Evolutionary conservation across 1,140 invertebrate species (phyloP).

Genomic region (Drosophila navojoa): DNA sequence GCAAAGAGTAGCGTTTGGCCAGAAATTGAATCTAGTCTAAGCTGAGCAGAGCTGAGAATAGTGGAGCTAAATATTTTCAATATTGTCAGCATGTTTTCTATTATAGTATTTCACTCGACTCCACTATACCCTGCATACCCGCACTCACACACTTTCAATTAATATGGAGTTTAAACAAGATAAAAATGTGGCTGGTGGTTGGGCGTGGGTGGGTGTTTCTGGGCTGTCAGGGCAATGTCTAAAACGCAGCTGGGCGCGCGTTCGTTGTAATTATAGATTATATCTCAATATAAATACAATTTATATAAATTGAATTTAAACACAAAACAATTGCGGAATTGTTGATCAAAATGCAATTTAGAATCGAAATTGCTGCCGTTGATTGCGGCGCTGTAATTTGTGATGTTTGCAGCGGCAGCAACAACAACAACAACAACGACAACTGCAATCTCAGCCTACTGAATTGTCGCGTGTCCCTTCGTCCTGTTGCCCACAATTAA

Average conservation of each 20-base stretch:
- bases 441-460: constrained; percentile 7
- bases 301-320: constrained; percentile 82
- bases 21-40: no score
- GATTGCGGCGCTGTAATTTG: constrained; percentile 14
- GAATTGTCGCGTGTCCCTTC: neutral
- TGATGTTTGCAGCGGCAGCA: constrained; percentile 3
- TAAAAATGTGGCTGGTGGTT: neutral
- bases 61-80: no score
- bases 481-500: constrained; percentile 60
- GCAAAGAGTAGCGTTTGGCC: no score
- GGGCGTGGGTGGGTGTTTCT: neutral
- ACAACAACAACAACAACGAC: constrained; percentile 2
- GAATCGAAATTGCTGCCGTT: constrained; percentile 59
- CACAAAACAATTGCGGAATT: constrained; percentile 73
- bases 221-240: constrained; percentile 24
- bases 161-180: neutral
- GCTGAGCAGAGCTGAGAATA: no score
- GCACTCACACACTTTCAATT: neutral
- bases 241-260: constrained; percentile 21
- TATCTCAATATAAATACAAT: constrained; percentile 61
- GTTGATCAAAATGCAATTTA: constrained; percentile 82
- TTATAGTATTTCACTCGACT: neutral
- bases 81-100: no score
- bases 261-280: constrained; percentile 71
- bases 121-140: neutral